These are phyloP conservation scores for Odontomyia ornata DNA, from an alignment of 2,888 invertebrate genomes.

Conservation along the genomic window DNA sequence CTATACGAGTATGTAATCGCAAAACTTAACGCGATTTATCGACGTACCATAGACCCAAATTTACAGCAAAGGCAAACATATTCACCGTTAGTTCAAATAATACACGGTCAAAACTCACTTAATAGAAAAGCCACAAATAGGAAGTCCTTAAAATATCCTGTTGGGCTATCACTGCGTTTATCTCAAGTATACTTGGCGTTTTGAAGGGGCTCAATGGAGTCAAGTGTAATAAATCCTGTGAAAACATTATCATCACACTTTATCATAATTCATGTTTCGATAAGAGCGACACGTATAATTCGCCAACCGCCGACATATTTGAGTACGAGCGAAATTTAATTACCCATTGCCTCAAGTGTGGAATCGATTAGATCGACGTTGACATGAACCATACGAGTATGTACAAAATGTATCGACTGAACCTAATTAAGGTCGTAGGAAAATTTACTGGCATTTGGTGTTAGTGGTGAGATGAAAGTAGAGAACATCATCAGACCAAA, in stretches of 20 bases:
- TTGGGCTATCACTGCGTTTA: no score
- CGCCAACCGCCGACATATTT: slow-evolving; percentile 17
- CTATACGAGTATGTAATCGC: no score
- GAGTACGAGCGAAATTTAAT: slow-evolving; percentile 34
- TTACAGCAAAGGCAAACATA: no score
- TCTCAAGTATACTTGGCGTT: background rate
- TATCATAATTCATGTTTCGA: slow-evolving; percentile 38
- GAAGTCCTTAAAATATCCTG: background rate
- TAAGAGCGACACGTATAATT: slow-evolving; percentile 37
- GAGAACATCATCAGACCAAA: background rate
- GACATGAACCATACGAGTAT: slow-evolving; percentile 8
- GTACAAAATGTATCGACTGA: slow-evolving; percentile 31
- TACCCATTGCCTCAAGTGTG: slow-evolving; percentile 23
- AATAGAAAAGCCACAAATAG: slow-evolving; percentile 21
- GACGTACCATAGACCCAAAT: no score
- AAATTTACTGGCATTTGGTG: slow-evolving; percentile 30
- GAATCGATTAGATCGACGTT: slow-evolving; percentile 26
- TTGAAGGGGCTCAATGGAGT: background rate
- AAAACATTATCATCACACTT: slow-evolving; percentile 30
- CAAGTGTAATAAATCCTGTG: slow-evolving; percentile 34
- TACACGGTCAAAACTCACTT: slow-evolving; percentile 28
- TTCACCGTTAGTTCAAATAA: slow-evolving; percentile 27
- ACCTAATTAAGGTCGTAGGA: slow-evolving; percentile 40
- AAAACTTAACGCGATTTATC: no score
- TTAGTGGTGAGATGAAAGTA: background rate